phyloP scores from a whole-genome alignment of 2,113 vertebrate species.

The Aegypius monachus region DNA sequence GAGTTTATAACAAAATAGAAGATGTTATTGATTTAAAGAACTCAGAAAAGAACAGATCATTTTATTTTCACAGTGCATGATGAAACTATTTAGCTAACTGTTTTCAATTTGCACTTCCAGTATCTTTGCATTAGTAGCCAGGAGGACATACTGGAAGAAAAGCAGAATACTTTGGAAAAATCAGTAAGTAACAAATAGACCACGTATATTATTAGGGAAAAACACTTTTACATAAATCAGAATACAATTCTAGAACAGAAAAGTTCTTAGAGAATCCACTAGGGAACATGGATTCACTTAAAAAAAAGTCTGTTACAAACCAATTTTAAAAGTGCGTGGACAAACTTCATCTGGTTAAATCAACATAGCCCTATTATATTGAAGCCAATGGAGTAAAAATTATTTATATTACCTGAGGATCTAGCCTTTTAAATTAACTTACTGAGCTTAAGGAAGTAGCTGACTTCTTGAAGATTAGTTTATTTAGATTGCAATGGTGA shows the following conservation, averaged over 20 bases:
- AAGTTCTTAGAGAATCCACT: background rate
- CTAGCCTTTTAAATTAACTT: background rate
- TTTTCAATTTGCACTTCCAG: conserved; percentile 32
- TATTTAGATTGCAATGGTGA: background rate
- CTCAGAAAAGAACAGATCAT: background rate
- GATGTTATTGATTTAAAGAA: conserved; percentile 9
- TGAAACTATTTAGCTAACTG: conserved; percentile 1
- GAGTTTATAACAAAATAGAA: background rate
- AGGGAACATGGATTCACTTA: background rate
- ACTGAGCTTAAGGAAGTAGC: background rate
- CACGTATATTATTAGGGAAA: background rate
- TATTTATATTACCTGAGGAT: background rate
- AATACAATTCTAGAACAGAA: background rate
- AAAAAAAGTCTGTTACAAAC: background rate
- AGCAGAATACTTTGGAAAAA: background rate
- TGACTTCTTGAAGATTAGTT: background rate
- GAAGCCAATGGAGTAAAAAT: background rate
- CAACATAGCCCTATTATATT: background rate
- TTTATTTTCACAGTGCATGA: conserved; percentile 20
- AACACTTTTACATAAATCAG: background rate
- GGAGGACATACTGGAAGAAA: background rate
- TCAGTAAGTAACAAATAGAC: background rate
- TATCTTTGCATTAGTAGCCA: background rate
- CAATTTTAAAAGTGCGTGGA: background rate
- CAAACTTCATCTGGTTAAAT: background rate